Evolutionary conservation across 2,888 invertebrate species (phyloP), one percentile per base, ranked within the genome.

Genomic region (Odontocerum albicorne): DNA sequence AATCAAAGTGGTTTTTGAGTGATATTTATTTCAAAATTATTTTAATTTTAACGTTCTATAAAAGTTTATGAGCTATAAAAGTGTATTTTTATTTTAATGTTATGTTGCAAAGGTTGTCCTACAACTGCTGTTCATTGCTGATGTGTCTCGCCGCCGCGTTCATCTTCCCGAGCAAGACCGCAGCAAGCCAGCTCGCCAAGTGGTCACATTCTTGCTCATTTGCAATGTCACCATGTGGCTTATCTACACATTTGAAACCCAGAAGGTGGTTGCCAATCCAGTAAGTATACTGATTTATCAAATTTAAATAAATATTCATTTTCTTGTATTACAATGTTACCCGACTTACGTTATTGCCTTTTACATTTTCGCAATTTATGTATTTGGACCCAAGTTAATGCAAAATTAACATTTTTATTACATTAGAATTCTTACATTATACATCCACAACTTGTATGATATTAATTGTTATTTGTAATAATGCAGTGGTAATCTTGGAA

Each of bases 141-240:
- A 95, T 70, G 94, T 94, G 1, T 90, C 94, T 13, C 87, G 95
- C 36, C 89, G 96, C 63, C 87, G 95, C 44, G 93, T 95, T 15
- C 91, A 92, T 68, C 80, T 93, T 51, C 92, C 93, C 0, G 93
- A 94, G 69, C 95, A 96, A 69, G 94, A 94, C 70, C 86, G 91
- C 65, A 91, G 90, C 71, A 96, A 96, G 77, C 96, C 96, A 1
- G 96, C 95, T 1, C 86, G 96, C 55, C 96, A 96, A 71, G 89
- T 95, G 57, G 94, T 97, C 61, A 96, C 96, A 59, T 96, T 96
- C 80, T 80, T 96, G 59, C 83, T 96, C 58, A 94, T 96, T 69
- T 92, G 92, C 75, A 96, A 96, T 73, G 88, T 96, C 64, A 94
- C 96, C 65, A 91, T 96, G 89, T 96, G 96, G 90, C 88, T 94